Base-by-base conservation (phyloP, 2,113 vertebrate species). In the Phyllostomus hastatus region DNA sequence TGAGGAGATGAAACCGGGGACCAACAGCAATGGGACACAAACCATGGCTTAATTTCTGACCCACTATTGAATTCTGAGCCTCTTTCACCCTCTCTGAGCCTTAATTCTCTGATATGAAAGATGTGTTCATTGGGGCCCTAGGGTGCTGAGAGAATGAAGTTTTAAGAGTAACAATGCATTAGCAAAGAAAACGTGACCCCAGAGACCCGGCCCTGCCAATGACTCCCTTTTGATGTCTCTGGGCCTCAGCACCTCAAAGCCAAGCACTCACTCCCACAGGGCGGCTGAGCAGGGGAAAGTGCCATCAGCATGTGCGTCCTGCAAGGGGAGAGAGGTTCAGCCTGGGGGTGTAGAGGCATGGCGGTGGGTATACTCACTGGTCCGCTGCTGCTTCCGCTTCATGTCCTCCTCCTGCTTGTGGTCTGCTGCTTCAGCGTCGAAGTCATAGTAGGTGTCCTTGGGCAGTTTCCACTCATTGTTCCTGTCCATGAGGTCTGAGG, bases 381-480 rank as follows among this genome's bases (percentile, higher is more conserved):
- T 99, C 95, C 99, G 98, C 88, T 99, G 99, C 90, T 99, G 99
- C 95, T 99, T 99, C 98, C 99, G 99, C 95, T 99, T 99, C 48
- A 99, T 90, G 79, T 99, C 99, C 92, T 99, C 99, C 1, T 99
- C 99, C 48, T 98, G 99, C 85, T 99, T 99, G 86, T 99, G 98
- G 98, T 99, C 99, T 33, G 99, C 99, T 3, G 99, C 98, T 97
- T 99, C 99, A 0, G 99, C 98, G 76, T 99, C 99, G 35, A 99
- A 99, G 97, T 99, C 99, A 0, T 99, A 99, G 98, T 99, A 99
- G 26, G 98, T 99, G 97, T 99, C 99, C 94, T 99, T 99, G 64
- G 99, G 99, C 57, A 99, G 99, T 50, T 99, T 99, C 99, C 99
- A 99, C 97, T 99, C 99, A 0, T 99, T 99, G 98, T 99, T 99